These are phyloP conservation scores for Drosophila sucinea DNA, from an alignment of 1,140 invertebrate genomes.

Conservation along the genomic window DNA sequence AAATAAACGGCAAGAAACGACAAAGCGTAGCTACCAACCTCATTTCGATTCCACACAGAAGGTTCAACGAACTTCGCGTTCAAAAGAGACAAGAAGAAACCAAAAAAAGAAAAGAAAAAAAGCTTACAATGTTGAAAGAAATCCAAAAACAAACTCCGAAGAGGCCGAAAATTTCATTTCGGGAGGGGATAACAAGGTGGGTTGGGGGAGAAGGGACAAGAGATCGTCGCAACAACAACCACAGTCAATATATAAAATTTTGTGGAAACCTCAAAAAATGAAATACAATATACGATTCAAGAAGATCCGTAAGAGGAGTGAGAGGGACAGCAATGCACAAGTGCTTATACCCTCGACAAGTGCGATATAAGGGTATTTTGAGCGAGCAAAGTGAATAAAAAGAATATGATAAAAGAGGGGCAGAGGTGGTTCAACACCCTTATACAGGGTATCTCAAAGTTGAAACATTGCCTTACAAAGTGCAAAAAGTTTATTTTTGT, in stretches of 20 bases:
- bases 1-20: constrained; percentile 11
- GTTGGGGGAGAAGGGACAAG: constrained; percentile 18
- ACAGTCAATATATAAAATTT: constrained; percentile 63
- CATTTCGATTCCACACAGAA: constrained; percentile 54
- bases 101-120: constrained; percentile 44
- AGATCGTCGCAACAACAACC: constrained; percentile 49
- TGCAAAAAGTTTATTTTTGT: background rate
- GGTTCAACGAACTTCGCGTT: constrained; percentile 66
- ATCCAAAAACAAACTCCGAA: constrained; percentile 52
- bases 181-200: constrained; percentile 25
- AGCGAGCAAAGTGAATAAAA: too few relatives aligned
- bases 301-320: background rate
- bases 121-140: constrained; percentile 66
- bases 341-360: background rate
- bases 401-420: too few relatives aligned
- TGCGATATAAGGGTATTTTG: background rate
- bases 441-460: background rate
- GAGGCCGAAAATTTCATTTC: constrained; percentile 41
- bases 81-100: constrained; percentile 10
- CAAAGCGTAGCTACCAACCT: constrained; percentile 49
- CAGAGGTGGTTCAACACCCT: too few relatives aligned
- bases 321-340: background rate
- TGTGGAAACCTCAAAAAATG: constrained; percentile 59
- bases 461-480: background rate
- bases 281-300: constrained; percentile 41